Base-by-base conservation (phyloP, 1,140 invertebrate species). In the Adoxophyes honmai region DNA sequence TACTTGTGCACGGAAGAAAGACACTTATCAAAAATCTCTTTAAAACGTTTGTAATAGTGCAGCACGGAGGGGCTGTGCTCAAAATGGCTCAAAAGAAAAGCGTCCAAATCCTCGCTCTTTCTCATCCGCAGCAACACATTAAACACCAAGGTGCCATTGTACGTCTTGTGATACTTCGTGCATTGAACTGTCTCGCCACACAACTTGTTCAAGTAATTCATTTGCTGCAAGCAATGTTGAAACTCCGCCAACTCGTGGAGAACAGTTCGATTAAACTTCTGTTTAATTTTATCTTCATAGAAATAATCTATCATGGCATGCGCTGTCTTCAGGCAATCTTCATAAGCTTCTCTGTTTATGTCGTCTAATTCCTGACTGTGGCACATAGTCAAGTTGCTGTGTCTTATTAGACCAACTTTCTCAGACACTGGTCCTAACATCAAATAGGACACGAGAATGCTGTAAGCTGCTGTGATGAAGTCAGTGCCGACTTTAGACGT, bases 161-260 rank as follows among this genome's bases (percentile, higher is more conserved):
- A 59, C 9, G 70, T 55, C 9, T 63, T 62, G 42, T 66, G 51
- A 44, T 65, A 74, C 0, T 42, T 51, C 4, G 63, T 66, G 33
- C 55, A 53, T 35, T 57, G 39, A 6, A 62, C 37, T 55, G 44
- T 15, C 42, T 65, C 53, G 2, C 64, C 71, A 35, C 66, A 68
- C 3, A 74, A n/a, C 28, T 56, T 66, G 34, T 74, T 74, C 11
- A 74, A 57, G 55, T 66, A 68, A 56, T 74, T 74, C 55, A 74
- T 65, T 48, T 68, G 64, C 36, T 74, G 66, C 55, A 74, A 56
- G 37, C 71, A 71, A 55, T 74, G 71, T 39, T 65, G 60, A 15
- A 71, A 71, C 52, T 71, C 71, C 0, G 64, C 56, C 1, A 74
- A 56, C n/a, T 34, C 55, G 8, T 71, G 68, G n/a, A 74, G 42